Conservation (phyloP, 1,140 invertebrate genomes). For the Reticulitermes speratus region DNA sequence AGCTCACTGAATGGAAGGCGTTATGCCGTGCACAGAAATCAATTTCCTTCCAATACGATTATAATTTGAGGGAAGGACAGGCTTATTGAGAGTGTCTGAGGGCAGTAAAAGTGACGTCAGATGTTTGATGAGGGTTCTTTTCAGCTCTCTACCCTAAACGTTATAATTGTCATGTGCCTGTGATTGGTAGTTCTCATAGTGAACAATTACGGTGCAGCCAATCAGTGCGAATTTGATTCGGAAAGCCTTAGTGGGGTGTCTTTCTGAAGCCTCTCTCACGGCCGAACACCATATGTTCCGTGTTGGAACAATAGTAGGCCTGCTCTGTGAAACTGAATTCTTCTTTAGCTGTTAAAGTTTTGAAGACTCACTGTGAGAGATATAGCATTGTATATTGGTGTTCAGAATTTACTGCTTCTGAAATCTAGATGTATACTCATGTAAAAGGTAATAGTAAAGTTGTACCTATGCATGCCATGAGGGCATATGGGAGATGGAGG, state of each 20-base stretch:
- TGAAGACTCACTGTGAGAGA: not conserved
- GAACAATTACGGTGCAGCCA: not conserved
- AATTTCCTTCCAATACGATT: slow-evolving; percentile 4
- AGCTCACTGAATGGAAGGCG: not conserved
- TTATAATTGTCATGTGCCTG: not conserved
- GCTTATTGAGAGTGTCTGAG: not conserved
- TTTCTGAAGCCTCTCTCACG: not conserved
- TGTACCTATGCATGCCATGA: too few relatives aligned
- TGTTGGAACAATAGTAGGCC: not conserved
- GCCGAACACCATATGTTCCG: not conserved
- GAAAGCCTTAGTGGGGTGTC: not conserved
- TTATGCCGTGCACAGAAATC: not conserved
- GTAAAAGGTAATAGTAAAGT: too few relatives aligned
- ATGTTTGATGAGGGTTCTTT: slow-evolving; percentile 6
- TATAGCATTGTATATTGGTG: not conserved
- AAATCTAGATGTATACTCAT: too few relatives aligned
- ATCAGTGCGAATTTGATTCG: not conserved
- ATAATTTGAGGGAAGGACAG: not conserved
- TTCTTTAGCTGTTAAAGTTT: not conserved
- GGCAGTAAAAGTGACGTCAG: not conserved
- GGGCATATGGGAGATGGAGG: too few relatives aligned
- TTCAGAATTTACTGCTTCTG: not conserved
- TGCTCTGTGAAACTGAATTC: not conserved
- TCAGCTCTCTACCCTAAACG: not conserved
- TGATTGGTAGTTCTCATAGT: not conserved